Conservation (phyloP, 2,888 invertebrate species). For the Orthonevra nobilis region DNA sequence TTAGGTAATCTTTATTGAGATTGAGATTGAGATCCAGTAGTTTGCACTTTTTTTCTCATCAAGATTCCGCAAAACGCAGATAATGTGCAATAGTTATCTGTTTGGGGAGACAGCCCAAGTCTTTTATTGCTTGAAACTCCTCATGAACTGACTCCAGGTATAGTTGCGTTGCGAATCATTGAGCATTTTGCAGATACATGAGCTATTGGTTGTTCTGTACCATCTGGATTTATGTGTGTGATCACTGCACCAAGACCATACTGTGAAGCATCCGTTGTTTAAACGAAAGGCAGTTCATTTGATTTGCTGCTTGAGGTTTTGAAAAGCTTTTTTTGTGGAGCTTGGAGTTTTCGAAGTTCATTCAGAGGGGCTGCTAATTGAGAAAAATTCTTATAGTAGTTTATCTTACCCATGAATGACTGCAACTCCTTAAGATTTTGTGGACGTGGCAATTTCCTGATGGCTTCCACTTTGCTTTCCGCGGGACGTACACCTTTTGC, state of each 20-base stretch:
- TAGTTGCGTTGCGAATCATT: conserved; percentile 23
- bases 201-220: conserved; percentile 44
- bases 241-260: conserved; percentile 57
- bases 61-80: no score
- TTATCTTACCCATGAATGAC: conserved; percentile 73
- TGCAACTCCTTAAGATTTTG: conserved; percentile 20
- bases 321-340: conserved; percentile 70
- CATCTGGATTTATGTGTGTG: conserved; percentile 37
- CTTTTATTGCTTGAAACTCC: no score
- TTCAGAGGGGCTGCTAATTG: conserved; percentile 70
- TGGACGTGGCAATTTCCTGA: conserved; percentile 4
- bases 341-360: conserved; percentile 68
- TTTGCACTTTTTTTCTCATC: no score
- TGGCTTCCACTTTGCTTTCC: conserved; percentile 12
- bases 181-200: conserved; percentile 37
- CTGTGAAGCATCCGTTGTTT: conserved; percentile 65
- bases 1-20: no score
- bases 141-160: no score
- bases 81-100: no score
- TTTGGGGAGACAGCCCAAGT: no score
- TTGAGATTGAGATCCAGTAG: no score
- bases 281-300: conserved; percentile 24
- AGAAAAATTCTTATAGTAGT: conserved; percentile 72
- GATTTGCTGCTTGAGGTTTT: conserved; percentile 71
- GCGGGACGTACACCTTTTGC: conserved; percentile 19